These are phyloP conservation scores for Cheilosia vernalis DNA, from an alignment of 2,888 invertebrate genomes.

Conservation along the genomic window DNA sequence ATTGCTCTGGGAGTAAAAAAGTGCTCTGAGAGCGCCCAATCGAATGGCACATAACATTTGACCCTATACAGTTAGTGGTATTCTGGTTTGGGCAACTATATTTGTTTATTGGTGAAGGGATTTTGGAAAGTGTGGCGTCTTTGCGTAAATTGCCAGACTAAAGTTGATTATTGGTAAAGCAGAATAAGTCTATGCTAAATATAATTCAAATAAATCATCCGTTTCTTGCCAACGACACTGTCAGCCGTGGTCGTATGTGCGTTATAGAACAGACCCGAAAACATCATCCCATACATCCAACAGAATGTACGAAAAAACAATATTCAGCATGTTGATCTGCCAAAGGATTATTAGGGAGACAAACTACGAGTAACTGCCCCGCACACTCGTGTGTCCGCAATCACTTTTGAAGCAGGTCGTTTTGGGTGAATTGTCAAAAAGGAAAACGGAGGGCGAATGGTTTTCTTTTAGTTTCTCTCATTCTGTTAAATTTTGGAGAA, in stretches of 20 bases:
- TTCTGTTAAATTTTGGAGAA: slow-evolving; percentile 30
- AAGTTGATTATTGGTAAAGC: too few relatives aligned
- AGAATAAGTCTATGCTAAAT: too few relatives aligned
- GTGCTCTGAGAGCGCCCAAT: too few relatives aligned
- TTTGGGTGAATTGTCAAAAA: slow-evolving; percentile 62
- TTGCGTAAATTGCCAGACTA: too few relatives aligned
- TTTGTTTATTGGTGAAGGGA: too few relatives aligned
- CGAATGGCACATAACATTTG: too few relatives aligned
- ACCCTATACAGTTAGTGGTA: too few relatives aligned
- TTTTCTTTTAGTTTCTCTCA: neutral
- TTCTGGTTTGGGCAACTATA: too few relatives aligned
- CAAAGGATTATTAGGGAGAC: slow-evolving; percentile 54
- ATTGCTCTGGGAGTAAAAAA: too few relatives aligned
- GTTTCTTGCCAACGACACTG: slow-evolving; percentile 26
- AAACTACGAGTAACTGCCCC: slow-evolving; percentile 16
- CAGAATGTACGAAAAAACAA: slow-evolving; percentile 36
- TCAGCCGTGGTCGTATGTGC: slow-evolving; percentile 8
- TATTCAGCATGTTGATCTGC: slow-evolving; percentile 62
- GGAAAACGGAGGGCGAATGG: neutral
- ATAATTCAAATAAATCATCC: neutral
- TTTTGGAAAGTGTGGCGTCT: too few relatives aligned
- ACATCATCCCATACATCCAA: slow-evolving; percentile 13
- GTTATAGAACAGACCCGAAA: slow-evolving; percentile 37
- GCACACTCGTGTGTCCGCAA: slow-evolving; percentile 40
- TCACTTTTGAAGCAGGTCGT: slow-evolving; percentile 50